Base-by-base conservation (phyloP, 2,888 invertebrate species). In the Apomyelois bistriatella region DNA sequence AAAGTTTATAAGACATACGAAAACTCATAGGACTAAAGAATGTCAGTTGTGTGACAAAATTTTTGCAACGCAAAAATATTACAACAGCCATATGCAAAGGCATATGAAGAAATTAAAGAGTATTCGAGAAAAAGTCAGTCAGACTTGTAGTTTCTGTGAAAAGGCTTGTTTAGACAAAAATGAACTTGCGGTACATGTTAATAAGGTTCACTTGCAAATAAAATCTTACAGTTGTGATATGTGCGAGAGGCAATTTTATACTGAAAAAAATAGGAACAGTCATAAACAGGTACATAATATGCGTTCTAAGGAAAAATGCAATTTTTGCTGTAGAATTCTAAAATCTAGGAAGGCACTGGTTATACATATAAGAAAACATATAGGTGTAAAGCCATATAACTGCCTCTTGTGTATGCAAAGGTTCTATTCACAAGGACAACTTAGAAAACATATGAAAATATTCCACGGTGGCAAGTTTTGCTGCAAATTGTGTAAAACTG, bases 141-240 rank as follows among this genome's bases (percentile, higher is more conserved):
- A 80, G 58, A 83, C 73, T 0, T 90, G 89, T 55, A 88, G 86
- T 59, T 86, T 90, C 51, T 90, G 89, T 47, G 87, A 88, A 52
- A 86, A 79, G 53, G 76, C 77, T 5, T 87, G 74, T 59, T 55
- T 68, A 17, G 79, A 76, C 46, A 79, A 82, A 50, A 85, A 85
- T 15, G 72, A 82, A 58, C 79, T 90, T 0, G 81, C 82, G 0
- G 54, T 86, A 0, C 89, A 90, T 40, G 86, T 90, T 0, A 90
- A 90, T 67, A 90, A 86, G 58, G 65, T 73, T 0, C 89, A 90
- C 70, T 78, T 90, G 51, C 82, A 82, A 70, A 85, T 89, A 41
- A 89, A 87, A 68, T 87, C 89, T 0, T 88, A 83, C 56, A 61
- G 59, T 48, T 90, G 89, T 55, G 88, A 89, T 47, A 89, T 90